Conservation (phyloP, 1,140 invertebrate genomes). For the Heliconius nattereri region DNA sequence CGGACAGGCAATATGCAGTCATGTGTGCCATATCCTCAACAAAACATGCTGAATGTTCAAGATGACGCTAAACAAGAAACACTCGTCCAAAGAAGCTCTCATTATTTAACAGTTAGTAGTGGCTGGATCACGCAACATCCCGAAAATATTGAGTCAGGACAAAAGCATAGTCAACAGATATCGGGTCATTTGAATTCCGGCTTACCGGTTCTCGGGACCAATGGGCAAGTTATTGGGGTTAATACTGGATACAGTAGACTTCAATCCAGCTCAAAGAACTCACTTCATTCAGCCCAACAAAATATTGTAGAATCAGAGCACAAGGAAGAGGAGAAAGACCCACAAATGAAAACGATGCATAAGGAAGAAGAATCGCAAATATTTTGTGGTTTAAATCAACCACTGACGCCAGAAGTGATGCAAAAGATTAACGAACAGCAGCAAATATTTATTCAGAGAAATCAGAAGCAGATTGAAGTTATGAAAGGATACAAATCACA, state of each 20-base stretch:
- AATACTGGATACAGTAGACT: conserved; percentile 74
- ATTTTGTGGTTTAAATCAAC: conserved; percentile 74
- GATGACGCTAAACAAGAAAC: conserved; percentile 68
- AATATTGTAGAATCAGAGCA: conserved; percentile 51
- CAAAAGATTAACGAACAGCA: conserved; percentile 83
- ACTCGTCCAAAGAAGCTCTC: conserved; percentile 67
- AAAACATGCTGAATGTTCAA: conserved; percentile 55
- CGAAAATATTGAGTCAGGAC: conserved; percentile 54
- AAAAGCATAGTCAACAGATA: conserved; percentile 49
- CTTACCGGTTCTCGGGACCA: conserved; percentile 79
- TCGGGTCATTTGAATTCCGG: conserved; percentile 54
- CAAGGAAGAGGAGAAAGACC: conserved; percentile 67
- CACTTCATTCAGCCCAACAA: conserved; percentile 47
- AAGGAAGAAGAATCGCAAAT: conserved; percentile 74
- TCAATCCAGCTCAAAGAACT: conserved; percentile 55
- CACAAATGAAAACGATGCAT: conserved; percentile 41
- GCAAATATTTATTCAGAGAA: conserved; percentile 82
- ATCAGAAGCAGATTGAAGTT: conserved; percentile 81
- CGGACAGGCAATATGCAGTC: conserved; percentile 50
- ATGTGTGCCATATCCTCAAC: conserved; percentile 53
- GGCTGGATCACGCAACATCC: conserved; percentile 74
- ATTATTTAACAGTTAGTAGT: conserved; percentile 75
- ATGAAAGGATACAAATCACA: conserved; percentile 80
- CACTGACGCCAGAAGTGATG: conserved; percentile 80
- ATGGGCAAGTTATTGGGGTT: conserved; percentile 82